Percentiles rank a stretch among this genome's conserved stretches.
Evolutionary conservation across 2,888 invertebrate species (phyloP).

Genomic region (Drosophila paracracens): DNA sequence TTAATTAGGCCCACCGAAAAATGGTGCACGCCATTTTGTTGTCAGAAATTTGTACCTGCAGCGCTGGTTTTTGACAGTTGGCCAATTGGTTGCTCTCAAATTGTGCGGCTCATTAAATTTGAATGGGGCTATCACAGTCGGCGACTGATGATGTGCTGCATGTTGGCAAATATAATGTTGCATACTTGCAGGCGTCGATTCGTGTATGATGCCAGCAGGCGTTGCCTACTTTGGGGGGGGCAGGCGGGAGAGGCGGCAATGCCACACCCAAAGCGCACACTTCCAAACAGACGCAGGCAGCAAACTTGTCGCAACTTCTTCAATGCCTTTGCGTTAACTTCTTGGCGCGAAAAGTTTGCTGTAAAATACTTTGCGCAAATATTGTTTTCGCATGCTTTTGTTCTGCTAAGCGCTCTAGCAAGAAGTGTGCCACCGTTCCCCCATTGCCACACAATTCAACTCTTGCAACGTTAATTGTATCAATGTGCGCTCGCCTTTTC

Average conservation of each 20-base stretch:
- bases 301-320: slow-evolving; percentile 73
- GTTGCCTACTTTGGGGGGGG: slow-evolving; percentile 64
- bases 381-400: slow-evolving; percentile 78
- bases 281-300: slow-evolving; percentile 32
- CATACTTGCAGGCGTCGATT: slow-evolving; percentile 48
- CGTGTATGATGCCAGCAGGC: slow-evolving; percentile 4
- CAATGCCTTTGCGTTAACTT: slow-evolving; percentile 76
- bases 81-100: slow-evolving; percentile 63
- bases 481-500: slow-evolving; percentile 68
- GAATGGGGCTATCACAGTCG: slow-evolving; percentile 39
- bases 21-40: slow-evolving; percentile 66
- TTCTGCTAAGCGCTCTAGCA: slow-evolving; percentile 69
- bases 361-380: slow-evolving; percentile 77
- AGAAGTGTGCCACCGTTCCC: slow-evolving; percentile 17
- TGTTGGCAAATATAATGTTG: slow-evolving; percentile 42
- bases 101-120: slow-evolving; percentile 68
- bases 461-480: slow-evolving; percentile 73
- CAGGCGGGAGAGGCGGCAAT: neutral
- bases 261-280: slow-evolving; percentile 21
- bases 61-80: slow-evolving; percentile 58
- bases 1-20: slow-evolving; percentile 60
- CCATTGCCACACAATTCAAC: slow-evolving; percentile 33
- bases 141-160: slow-evolving; percentile 14
- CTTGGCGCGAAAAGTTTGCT: slow-evolving; percentile 75
- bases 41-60: slow-evolving; percentile 52